Conservation (phyloP, 2,113 vertebrate species). For the Etheostoma spectabile region DNA sequence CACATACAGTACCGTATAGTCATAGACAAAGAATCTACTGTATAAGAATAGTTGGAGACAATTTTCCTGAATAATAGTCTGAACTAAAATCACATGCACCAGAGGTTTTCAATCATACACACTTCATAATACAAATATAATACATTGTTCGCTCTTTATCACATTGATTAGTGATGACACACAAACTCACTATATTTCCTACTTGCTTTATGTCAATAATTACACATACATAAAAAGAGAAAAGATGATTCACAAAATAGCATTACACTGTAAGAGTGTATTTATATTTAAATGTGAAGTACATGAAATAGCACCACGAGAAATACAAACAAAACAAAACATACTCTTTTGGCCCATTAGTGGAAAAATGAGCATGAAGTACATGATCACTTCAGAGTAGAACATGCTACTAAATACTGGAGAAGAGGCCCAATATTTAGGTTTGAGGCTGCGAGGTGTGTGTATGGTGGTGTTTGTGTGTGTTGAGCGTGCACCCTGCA, state of each 20-base stretch:
- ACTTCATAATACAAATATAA: neutral
- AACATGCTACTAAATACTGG: conserved; percentile 32
- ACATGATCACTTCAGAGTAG: conserved; percentile 4
- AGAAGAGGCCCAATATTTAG: conserved; percentile 32
- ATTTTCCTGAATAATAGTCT: neutral
- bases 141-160: neutral
- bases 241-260: neutral
- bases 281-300: neutral
- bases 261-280: neutral
- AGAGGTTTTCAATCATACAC: conserved; percentile 10
- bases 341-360: conserved; percentile 1
- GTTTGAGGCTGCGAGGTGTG: conserved; percentile 20
- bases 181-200: neutral
- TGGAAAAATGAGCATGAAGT: neutral
- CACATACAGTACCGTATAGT: conserved; percentile 6
- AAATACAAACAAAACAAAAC: neutral
- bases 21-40: neutral
- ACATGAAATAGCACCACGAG: neutral
- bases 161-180: neutral
- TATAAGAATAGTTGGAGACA: neutral
- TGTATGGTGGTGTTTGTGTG: conserved; percentile 19
- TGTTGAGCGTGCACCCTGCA: conserved; percentile 56
- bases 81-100: neutral
- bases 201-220: neutral
- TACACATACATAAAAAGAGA: neutral